Percentiles rank a stretch among this genome's conserved stretches.
Conservation (phyloP, 2,888 invertebrate genomes). For the Maniola hyperantus region DNA sequence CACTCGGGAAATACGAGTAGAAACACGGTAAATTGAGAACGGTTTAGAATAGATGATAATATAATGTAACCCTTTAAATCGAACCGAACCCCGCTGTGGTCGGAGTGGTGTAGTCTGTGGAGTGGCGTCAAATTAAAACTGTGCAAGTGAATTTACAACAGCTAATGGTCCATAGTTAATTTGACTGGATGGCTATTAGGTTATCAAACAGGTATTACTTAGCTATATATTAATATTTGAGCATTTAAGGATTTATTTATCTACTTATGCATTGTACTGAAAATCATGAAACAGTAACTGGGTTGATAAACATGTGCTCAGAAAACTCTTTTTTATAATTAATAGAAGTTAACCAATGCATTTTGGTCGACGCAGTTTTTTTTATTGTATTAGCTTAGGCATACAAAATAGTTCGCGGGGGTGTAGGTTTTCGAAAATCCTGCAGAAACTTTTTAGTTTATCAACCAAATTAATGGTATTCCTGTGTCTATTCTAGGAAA, state of each 20-base stretch:
- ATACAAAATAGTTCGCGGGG: no score
- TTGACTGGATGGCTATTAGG: no score
- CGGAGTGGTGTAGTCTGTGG: not conserved
- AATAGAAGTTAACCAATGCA: no score
- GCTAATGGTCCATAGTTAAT: no score
- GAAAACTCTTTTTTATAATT: no score
- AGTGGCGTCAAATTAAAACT: slow-evolving; percentile 25
- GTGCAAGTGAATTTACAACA: slow-evolving; percentile 11
- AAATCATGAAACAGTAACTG: not conserved
- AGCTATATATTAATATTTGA: not conserved
- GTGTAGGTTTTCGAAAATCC: no score
- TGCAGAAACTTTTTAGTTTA: no score
- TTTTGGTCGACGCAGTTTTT: no score
- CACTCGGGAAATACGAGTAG: not conserved
- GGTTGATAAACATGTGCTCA: not conserved
- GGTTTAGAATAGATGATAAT: slow-evolving; percentile 8
- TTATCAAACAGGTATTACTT: not conserved
- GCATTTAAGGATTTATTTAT: not conserved
- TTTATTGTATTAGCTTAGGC: no score
- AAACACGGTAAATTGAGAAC: slow-evolving; percentile 12
- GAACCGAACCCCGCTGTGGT: not conserved
- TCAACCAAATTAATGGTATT: no score
- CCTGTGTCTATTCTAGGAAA: no score
- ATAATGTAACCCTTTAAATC: slow-evolving; percentile 18
- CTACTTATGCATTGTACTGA: not conserved